Percentiles rank a stretch among this genome's conserved stretches.
phyloP scores from a whole-genome alignment of 1,140 invertebrate genomes.

The Drosophila asahinai region DNA sequence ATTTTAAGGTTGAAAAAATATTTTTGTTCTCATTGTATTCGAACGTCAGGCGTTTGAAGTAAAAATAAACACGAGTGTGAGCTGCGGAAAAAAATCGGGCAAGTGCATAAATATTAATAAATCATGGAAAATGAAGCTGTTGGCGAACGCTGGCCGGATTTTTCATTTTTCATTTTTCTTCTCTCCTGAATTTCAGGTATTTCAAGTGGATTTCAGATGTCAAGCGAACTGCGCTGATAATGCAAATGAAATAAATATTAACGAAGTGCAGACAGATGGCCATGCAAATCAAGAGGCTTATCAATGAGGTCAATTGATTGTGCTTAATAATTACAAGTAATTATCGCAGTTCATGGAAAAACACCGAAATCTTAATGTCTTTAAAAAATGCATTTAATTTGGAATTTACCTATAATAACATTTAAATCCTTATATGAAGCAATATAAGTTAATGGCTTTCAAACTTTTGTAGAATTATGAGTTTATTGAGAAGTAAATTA shows the following conservation, averaged over 20 bases:
- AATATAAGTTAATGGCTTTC: neutral
- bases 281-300: conserved; percentile 43
- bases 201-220: conserved; percentile 17
- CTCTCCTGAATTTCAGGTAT: conserved; percentile 23
- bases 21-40: conserved; percentile 40
- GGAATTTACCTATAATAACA: too few species aligned
- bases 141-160: conserved; percentile 5
- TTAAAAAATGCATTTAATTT: too few species aligned
- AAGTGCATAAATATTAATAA: conserved; percentile 45
- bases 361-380: neutral
- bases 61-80: conserved; percentile 64
- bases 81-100: conserved; percentile 22
- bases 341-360: neutral
- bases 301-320: conserved; percentile 58
- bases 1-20: conserved; percentile 67
- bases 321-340: conserved; percentile 2
- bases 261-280: conserved; percentile 15
- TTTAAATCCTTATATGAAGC: too few species aligned
- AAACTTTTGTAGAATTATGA: too few species aligned
- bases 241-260: conserved; percentile 18
- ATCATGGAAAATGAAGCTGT: conserved; percentile 27
- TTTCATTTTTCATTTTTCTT: conserved; percentile 8
- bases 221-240: conserved; percentile 46
- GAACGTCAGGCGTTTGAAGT: conserved; percentile 37
- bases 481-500: too few species aligned